Percentiles rank a stretch among this genome's conserved stretches.
These are phyloP conservation scores for Halcyon badia DNA, from an alignment of 2,797 vertebrate genomes.

Conservation along the genomic window DNA sequence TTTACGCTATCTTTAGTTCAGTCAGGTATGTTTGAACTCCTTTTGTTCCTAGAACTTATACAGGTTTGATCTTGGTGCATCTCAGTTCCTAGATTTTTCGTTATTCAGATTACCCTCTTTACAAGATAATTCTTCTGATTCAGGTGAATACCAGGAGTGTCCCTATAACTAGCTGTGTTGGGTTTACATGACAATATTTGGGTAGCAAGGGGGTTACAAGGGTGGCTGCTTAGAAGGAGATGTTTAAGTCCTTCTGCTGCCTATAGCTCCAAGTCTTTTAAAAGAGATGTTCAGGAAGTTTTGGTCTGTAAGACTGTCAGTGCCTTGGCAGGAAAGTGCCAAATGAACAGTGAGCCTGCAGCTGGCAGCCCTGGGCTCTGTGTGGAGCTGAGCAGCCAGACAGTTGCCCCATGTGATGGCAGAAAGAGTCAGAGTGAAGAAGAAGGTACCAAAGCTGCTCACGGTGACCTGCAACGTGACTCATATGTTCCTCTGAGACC, in stretches of 20 bases:
- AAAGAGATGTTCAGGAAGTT: neutral
- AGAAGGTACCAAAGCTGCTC: neutral
- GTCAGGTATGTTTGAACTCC: neutral
- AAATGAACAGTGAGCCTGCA: neutral
- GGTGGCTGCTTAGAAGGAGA: neutral
- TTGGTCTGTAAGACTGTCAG: neutral
- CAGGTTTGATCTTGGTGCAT: neutral
- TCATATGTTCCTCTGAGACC: neutral
- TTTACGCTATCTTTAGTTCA: neutral
- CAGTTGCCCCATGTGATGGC: neutral
- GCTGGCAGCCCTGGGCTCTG: neutral
- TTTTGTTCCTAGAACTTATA: neutral
- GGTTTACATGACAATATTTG: neutral
- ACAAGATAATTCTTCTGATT: neutral
- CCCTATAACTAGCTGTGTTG: neutral
- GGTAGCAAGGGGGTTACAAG: too few relatives aligned
- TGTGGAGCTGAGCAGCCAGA: neutral
- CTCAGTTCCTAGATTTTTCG: neutral
- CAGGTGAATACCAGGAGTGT: neutral
- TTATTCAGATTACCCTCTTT: neutral
- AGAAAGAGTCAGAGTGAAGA: neutral
- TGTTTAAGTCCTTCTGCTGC: neutral
- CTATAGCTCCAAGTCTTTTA: neutral
- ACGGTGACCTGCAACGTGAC: fast-evolving
- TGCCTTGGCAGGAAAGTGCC: neutral